A percentile compares a stretch with the other conserved stretches of the same genome.
Evolutionary conservation across 2,113 vertebrate species (phyloP).

Genomic region (Mirza zaza): DNA sequence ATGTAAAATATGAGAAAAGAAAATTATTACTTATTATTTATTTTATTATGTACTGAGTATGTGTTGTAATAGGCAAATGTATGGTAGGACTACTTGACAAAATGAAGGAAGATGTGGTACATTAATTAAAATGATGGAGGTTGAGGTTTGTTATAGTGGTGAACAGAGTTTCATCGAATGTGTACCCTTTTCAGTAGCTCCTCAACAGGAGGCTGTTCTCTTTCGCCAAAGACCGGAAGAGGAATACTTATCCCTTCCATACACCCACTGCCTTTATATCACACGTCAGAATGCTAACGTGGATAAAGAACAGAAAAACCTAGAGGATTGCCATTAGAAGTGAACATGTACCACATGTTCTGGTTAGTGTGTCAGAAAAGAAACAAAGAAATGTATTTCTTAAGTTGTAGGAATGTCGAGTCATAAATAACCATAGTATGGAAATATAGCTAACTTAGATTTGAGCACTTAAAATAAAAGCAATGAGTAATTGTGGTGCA

Average conservation of each 20-base stretch:
- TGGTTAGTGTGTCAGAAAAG: neutral
- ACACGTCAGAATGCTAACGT: neutral
- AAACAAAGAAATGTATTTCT: neutral
- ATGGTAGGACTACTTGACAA: neutral
- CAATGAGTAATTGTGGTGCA: neutral
- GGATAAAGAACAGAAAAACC: neutral
- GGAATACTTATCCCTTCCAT: neutral
- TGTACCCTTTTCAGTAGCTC: neutral
- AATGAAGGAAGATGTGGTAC: neutral
- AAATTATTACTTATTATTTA: neutral
- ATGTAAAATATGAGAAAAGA: neutral
- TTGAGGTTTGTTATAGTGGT: neutral
- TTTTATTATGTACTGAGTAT: neutral
- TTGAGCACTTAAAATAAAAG: neutral
- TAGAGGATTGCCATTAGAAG: neutral
- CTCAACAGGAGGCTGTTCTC: neutral
- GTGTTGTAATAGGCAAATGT: neutral
- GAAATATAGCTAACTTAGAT: neutral
- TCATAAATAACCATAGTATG: neutral
- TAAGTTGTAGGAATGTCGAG: neutral
- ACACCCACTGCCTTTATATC: neutral
- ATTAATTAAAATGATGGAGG: neutral
- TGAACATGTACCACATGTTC: neutral
- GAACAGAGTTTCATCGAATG: neutral
- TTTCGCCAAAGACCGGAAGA: neutral